Evolutionary conservation across 2,797 vertebrate species (phyloP), one percentile per base, ranked within the genome.

Genomic region (Acrossocheilus wenchowensis): DNA sequence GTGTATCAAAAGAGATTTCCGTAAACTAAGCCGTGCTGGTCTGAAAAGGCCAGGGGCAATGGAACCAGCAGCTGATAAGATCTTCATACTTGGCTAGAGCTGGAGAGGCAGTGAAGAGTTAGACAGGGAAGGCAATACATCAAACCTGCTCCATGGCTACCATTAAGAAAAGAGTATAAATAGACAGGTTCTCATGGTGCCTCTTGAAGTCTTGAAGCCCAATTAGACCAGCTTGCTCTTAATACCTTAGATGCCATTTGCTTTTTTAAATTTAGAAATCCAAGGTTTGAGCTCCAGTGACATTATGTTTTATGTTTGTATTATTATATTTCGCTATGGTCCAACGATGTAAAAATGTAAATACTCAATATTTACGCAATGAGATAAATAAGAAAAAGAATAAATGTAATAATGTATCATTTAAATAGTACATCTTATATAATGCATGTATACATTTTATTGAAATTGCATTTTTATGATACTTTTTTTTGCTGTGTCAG

Each of bases 61-160:
- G 86, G 71, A 84, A 83, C 87, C 87, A 72, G 54, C 83, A 86
- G 64, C 54, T 88, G 91, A 92, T 92, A 92, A 91, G 85, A 93
- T 93, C 91, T 92, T 93, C 88, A 93, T 90, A 91, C 89, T 87
- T 92, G 90, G 88, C 89, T 93, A 90, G 87, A 90, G 89, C 87
- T 91, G 89, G 87, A 93, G 91, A 86, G 87, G 87, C 87, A 88
- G 88, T 91, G 87, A 91, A 91, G 90, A 91, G 89, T 83, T 82
- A 87, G 90, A 90, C 90, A 91, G 87, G 83, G 82, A 91, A 89
- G 79, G 89, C 90, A 88, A 92, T 93, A 90, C 90, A 93, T 91
- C 91, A 92, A 86, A 85, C 84, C 85, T 84, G 62, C 87, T 89
- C 80, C 82, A 79, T 87, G 87, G 62, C 82, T 88, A 68, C 88